These are phyloP conservation scores for Pituophis catenifer DNA, from an alignment of 2,113 vertebrate genomes.

Conservation along the genomic window DNA sequence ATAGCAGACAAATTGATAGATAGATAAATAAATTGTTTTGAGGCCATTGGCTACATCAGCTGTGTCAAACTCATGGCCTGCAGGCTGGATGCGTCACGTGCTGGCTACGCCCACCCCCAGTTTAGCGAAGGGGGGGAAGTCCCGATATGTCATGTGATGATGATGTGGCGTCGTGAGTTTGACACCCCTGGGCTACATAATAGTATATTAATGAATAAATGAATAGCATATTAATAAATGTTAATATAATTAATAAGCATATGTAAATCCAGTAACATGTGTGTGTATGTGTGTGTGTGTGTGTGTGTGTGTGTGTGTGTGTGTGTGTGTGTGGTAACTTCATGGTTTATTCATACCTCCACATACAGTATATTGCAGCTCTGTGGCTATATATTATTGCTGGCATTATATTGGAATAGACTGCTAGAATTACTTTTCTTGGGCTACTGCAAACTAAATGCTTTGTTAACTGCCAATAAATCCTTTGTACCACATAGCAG, in stretches of 20 bases:
- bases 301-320: background rate
- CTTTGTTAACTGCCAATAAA: slow-evolving; percentile 21
- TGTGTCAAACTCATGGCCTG: too few species aligned
- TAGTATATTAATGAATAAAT: background rate
- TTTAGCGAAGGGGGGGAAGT: too few species aligned
- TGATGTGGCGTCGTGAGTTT: too few species aligned
- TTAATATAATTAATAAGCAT: too few species aligned
- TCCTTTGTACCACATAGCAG: slow-evolving; percentile 17
- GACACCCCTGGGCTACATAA: background rate
- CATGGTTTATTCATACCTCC: background rate
- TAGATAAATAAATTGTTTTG: background rate
- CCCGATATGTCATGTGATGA: too few species aligned
- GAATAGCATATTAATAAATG: background rate
- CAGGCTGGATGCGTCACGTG: too few species aligned
- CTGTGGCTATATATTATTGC: background rate
- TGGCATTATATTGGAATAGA: background rate
- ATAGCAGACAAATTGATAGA: background rate
- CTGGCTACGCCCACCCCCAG: too few species aligned
- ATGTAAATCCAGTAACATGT: background rate
- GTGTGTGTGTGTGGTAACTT: background rate
- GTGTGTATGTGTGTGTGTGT: background rate
- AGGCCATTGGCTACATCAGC: background rate
- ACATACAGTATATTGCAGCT: background rate
- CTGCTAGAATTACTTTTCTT: background rate
- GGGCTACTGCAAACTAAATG: background rate